A percentile compares a stretch with the other conserved stretches of the same genome.
Conservation (phyloP, 2,888 invertebrate species). For the Philereme vetulata region DNA sequence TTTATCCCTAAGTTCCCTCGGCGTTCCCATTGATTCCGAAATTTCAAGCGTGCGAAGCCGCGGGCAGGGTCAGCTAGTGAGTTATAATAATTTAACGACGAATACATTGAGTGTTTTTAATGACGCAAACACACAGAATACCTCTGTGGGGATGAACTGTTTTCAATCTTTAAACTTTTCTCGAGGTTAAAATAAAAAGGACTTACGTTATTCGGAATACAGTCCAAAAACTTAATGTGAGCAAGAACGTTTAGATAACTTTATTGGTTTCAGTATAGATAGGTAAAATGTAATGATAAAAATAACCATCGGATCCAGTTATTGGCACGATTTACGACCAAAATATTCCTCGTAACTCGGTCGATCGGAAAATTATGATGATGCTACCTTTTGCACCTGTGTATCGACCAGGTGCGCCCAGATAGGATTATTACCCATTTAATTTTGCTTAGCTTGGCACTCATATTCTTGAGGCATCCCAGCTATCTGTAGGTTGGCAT, state of each 20-base stretch:
- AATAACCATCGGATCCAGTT: slow-evolving; percentile 28
- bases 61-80: too few relatives aligned
- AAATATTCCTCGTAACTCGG: slow-evolving; percentile 37
- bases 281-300: slow-evolving; percentile 8
- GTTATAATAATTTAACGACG: too few relatives aligned
- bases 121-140: too few relatives aligned
- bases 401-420: slow-evolving; percentile 26
- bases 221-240: too few relatives aligned
- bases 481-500: neutral
- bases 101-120: too few relatives aligned
- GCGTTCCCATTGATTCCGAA: too few relatives aligned
- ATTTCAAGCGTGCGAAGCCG: too few relatives aligned
- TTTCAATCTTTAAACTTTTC: too few relatives aligned
- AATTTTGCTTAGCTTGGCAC: slow-evolving; percentile 13
- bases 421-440: slow-evolving; percentile 6
- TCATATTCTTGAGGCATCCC: neutral
- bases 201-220: too few relatives aligned
- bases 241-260: slow-evolving; percentile 4
- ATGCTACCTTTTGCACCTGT: slow-evolving; percentile 21
- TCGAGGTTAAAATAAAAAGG: too few relatives aligned
- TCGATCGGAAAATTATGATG: slow-evolving; percentile 47
- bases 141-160: too few relatives aligned
- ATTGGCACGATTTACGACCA: slow-evolving; percentile 40
- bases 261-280: slow-evolving; percentile 11
- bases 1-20: too few relatives aligned